Evolutionary conservation across 53 echinoderm and acorn worm genomes (phyloP), one percentile per base, ranked within the genome.

Genomic region (Hippasteria phrygiana): DNA sequence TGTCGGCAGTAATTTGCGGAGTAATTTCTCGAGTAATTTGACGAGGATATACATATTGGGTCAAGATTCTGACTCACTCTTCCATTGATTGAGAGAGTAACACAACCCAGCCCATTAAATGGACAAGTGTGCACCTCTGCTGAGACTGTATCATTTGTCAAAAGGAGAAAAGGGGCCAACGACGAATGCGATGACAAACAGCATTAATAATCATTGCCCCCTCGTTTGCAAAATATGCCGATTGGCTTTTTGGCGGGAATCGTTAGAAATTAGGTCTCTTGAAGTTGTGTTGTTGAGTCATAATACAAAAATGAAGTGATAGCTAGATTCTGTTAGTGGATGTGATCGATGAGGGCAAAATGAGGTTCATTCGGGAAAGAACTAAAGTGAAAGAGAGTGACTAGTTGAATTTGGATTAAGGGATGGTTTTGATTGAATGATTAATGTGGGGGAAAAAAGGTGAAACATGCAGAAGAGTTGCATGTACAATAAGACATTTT

Each of bases 51-150:
- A 78, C 5, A 26, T 78, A 85, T 51, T 85, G 46, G 85, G 85
- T 84, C 85, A 85, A 85, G 71, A 70, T 48, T 70, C 65, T 85
- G 85, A 85, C 32, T 85, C 85, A 85, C 71, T 28, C 70, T 10
- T 9, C 34, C 69, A 85, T 85, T 51, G 85, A 85, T 85, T 22
- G 78, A 5, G n/a, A 55, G 59, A 55, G n/a, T n/a, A 55, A 78
- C 59, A 56, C 55, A 78, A 55, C 22, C 64, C 43, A 7, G 43
- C 43, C 65, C 82, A 64, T 62, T 82, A 20, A 82, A 45, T 18
- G 31, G 43, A 66, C 65, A 45, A 29, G 11, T 64, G 22, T 32
- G 11, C 73, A 40, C 63, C 65, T 43, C 43, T 28, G 5, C 16
- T 26, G 1, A 20, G 28, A 66, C 42, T 43, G 33, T 43, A 42